Evolutionary conservation across 2,797 vertebrate species (phyloP).

Genomic region (Potorous gilbertii): DNA sequence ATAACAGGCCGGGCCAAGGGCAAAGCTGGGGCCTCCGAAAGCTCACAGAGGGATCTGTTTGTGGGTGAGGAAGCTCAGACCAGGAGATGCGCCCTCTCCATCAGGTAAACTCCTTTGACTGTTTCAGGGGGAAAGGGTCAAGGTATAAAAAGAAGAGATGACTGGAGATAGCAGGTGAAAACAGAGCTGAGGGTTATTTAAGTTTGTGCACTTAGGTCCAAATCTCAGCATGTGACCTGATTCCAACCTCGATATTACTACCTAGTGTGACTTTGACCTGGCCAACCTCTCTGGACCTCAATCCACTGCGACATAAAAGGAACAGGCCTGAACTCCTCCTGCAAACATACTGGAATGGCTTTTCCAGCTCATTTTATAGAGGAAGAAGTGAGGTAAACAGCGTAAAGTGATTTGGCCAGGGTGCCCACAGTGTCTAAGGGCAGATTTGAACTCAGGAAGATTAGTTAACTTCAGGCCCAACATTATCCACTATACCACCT

Average conservation of each 20-base stretch:
- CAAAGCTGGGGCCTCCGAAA: background rate
- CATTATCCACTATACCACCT: too few species aligned
- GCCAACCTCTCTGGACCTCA: background rate
- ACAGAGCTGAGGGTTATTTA: background rate
- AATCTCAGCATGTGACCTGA: background rate
- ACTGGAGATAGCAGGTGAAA: accelerated
- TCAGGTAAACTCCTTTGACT: conserved; percentile 62
- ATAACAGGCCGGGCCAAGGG: conserved; percentile 75
- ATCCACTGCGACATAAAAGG: background rate
- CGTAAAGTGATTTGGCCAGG: background rate
- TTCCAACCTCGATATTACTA: background rate
- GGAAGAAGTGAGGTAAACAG: background rate
- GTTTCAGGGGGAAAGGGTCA: background rate
- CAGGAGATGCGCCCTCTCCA: conserved; percentile 67
- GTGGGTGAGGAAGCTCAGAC: conserved; percentile 72
- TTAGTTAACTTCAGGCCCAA: background rate
- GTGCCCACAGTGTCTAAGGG: background rate
- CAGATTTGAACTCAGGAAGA: background rate
- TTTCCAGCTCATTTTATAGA: background rate
- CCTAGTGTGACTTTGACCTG: background rate
- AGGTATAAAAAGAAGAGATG: background rate
- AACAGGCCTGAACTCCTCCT: background rate
- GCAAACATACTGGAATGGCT: background rate
- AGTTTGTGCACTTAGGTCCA: background rate
- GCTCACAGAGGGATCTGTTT: conserved; percentile 33